Evolutionary conservation across 2,888 invertebrate species (phyloP).

Genomic region (Hoplodrina blanda): DNA sequence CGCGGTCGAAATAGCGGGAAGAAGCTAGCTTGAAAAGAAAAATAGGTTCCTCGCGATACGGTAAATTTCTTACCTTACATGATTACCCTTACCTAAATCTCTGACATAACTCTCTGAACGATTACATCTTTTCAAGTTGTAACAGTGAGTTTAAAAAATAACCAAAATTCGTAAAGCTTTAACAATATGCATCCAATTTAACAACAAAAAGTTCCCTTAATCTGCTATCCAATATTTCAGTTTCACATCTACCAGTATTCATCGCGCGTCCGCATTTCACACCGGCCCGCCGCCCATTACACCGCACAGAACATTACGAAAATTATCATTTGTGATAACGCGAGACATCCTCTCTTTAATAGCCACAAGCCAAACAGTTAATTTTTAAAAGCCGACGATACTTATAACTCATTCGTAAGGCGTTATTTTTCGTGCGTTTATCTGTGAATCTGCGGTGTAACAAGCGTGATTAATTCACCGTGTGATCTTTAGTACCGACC

Average conservation of each 20-base stretch:
- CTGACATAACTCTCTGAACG: background rate
- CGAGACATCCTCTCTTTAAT: conserved; percentile 69
- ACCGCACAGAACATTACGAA: conserved; percentile 61
- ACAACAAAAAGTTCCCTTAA: conserved; percentile 52
- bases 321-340: conserved; percentile 71
- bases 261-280: conserved; percentile 52
- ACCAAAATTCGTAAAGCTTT: conserved; percentile 5
- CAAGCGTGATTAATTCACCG: conserved; percentile 85
- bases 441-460: conserved; percentile 83
- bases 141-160: conserved; percentile 6
- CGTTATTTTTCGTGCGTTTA: conserved; percentile 85
- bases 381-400: conserved; percentile 76
- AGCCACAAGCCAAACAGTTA: conserved; percentile 79
- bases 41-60: background rate
- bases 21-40: too few relatives aligned
- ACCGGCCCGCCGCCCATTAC: conserved; percentile 53
- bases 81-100: background rate
- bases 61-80: background rate
- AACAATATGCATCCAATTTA: conserved; percentile 39
- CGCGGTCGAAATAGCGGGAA: too few relatives aligned
- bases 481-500: conserved; percentile 73
- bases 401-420: conserved; percentile 79
- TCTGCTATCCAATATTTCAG: conserved; percentile 62
- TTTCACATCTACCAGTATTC: conserved; percentile 56
- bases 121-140: background rate